Conservation (phyloP, 2,888 invertebrate species). For the Parapristionchus giblindavisi region DNA sequence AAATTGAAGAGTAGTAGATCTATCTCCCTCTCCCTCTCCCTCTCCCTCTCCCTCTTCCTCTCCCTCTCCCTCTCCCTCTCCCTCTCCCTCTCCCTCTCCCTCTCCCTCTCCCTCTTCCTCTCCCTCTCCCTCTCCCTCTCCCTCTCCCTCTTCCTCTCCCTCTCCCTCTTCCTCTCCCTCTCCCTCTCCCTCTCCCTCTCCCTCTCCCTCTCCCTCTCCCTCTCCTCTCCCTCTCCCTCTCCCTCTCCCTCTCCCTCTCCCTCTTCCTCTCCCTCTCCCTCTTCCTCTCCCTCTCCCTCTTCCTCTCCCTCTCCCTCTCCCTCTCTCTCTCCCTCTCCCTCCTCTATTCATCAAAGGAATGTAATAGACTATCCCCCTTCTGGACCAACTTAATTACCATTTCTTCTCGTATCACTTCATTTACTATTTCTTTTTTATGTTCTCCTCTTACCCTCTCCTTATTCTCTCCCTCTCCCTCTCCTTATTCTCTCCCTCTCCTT, state of each 20-base stretch:
- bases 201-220: background rate
- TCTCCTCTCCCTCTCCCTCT: background rate
- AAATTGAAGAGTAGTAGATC: slow-evolving; percentile 23
- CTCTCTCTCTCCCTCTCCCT: background rate
- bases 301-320: background rate
- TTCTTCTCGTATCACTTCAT: background rate
- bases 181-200: background rate
- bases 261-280: background rate
- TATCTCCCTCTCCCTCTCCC: too few species aligned
- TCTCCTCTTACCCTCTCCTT: too few species aligned
- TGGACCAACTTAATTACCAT: slow-evolving; percentile 10
- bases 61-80: background rate
- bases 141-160: slow-evolving; percentile 1
- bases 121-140: background rate
- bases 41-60: background rate
- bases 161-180: background rate
- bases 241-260: background rate
- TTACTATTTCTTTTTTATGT: background rate
- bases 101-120: background rate
- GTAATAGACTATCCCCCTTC: background rate
- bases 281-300: background rate
- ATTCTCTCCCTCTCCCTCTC: too few species aligned
- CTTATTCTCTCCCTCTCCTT: too few species aligned
- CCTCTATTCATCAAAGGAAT: too few species aligned
- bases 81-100: background rate